Base-by-base conservation (phyloP, 2,888 invertebrate genomes). In the Rhyacophila evoluta region DNA sequence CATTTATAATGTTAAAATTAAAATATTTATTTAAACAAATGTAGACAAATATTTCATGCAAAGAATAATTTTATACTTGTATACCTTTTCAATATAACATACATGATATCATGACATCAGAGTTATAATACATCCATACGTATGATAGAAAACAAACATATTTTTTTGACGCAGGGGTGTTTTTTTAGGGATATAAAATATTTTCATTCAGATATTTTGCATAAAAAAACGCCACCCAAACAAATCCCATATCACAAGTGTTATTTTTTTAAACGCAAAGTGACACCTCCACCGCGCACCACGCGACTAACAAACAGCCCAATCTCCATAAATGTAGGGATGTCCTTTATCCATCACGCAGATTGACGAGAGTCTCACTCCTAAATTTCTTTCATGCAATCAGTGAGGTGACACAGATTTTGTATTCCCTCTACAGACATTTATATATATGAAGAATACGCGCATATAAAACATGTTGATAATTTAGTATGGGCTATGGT, bases 291-390 rank as follows among this genome's bases (percentile, higher is more conserved):
- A 19, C 19, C 25, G 55, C 55, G 55, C 55, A 55, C 55, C 55
- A 55, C 55, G 55, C 19, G 55, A 55, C 55, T 55, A 55, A 55
- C 55, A 55, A 55, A 55, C 55, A 55, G 55, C 55, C 19, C 55
- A 55, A 55, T 55, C 55, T 55, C 55, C 55, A 55, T 55, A 55
- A 55, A 55, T 55, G 55, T 55, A 19, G 55, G 55, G 19, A 55
- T 55, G 55, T 55, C 55, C 55, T 55, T 55, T 55, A 55, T 55
- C 55, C 55, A 55, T 55, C 55, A 55, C 55, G 55, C 55, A 55
- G 55, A 55, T 55, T 55, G 55, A 55, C 55, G 55, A 55, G 55
- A 15, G 55, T 25, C 55, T 19, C 55, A 12, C 3, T 55, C 55
- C 55, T 19, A 55, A 55, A 55, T 55, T 55, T 55, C 55, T 55